Evolutionary conservation across 1,140 invertebrate genomes (phyloP).

Genomic region (Schlechtendalia chinensis): DNA sequence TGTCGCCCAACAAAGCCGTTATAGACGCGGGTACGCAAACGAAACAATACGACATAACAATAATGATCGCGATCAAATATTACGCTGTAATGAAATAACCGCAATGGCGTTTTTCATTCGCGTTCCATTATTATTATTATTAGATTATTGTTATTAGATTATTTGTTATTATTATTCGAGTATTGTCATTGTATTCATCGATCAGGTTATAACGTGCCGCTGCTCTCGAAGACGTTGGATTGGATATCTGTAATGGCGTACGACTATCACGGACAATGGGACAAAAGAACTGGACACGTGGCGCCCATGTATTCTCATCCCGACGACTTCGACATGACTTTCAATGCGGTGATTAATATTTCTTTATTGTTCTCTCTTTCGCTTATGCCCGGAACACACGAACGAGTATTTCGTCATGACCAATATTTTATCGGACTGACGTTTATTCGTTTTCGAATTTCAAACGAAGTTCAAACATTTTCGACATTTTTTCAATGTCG

Average conservation of each 20-base stretch:
- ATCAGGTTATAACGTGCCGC: conserved; percentile 73
- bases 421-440: too few relatives aligned
- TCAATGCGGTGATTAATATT: conserved; percentile 66
- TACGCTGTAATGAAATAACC: too few relatives aligned
- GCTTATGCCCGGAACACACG: too few relatives aligned
- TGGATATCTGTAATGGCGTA: conserved; percentile 91
- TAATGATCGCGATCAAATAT: too few relatives aligned
- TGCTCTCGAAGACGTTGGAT: conserved; percentile 70
- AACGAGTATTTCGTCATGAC: too few relatives aligned
- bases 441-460: too few relatives aligned
- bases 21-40: conserved; percentile 55
- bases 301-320: conserved; percentile 76
- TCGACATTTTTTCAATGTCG: too few relatives aligned
- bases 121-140: too few relatives aligned
- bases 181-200: background rate
- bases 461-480: too few relatives aligned
- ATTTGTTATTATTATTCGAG: too few relatives aligned
- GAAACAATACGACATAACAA: background rate
- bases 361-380: background rate
- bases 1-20: conserved; percentile 75
- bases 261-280: conserved; percentile 88
- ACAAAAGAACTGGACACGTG: conserved; percentile 83
- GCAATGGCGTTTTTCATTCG: background rate
- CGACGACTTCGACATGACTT: conserved; percentile 70
- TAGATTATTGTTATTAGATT: too few relatives aligned